These are phyloP conservation scores for cat (Felis catus) DNA, from an alignment of 2,113 vertebrate species.

Conservation along the genomic window DNA sequence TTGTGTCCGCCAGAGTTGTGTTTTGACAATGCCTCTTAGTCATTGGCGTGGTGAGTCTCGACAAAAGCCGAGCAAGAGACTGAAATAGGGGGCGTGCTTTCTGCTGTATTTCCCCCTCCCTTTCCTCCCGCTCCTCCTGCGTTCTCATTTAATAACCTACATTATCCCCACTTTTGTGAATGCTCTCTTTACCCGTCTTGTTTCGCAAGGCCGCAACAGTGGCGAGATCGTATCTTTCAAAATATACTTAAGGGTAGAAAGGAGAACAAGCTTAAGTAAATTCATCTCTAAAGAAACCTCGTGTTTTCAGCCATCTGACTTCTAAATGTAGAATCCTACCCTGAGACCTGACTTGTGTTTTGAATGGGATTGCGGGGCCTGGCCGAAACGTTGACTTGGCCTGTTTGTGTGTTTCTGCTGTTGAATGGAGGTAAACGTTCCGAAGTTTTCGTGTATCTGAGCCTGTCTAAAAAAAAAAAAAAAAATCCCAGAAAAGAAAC, in stretches of 20 bases:
- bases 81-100: too few relatives aligned
- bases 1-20: not conserved
- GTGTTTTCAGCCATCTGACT: not conserved
- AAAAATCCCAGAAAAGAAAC: not conserved
- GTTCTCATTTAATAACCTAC: not conserved
- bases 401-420: not conserved
- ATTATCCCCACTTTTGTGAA: not conserved
- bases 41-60: not conserved
- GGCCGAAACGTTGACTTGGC: not conserved
- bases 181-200: not conserved
- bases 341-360: not conserved
- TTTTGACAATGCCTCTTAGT: not conserved
- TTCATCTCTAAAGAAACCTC: not conserved
- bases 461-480: not conserved
- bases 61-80: not conserved
- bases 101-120: not conserved
- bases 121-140: not conserved
- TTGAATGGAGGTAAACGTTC: not conserved
- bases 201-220: rapidly evolving
- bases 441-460: not conserved
- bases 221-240: not conserved
- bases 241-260: not conserved
- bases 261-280: not conserved
- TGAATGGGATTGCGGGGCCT: not conserved
- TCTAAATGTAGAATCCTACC: not conserved